Conservation (phyloP, 2,888 invertebrate species). For the Agrotis exclamationis region DNA sequence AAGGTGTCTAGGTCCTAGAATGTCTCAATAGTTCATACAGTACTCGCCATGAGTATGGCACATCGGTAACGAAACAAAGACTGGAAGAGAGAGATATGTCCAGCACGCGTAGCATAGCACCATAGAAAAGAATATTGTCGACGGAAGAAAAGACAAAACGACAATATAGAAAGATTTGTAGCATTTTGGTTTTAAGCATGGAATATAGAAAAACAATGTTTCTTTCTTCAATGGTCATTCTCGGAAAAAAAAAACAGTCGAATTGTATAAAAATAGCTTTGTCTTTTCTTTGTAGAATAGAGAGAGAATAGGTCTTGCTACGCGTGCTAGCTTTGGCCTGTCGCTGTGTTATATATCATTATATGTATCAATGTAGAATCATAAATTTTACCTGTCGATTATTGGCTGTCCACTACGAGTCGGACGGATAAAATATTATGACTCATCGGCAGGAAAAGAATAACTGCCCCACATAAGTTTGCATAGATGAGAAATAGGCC, state of each 20-base stretch:
- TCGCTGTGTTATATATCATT: constrained; percentile 7
- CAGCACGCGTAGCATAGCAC: too few species aligned
- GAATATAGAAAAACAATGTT: too few species aligned
- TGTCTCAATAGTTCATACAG: constrained; percentile 40
- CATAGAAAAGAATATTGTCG: too few species aligned
- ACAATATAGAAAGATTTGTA: too few species aligned
- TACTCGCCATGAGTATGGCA: constrained; percentile 54
- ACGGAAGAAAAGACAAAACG: too few species aligned
- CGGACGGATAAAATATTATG: background rate
- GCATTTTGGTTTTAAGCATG: too few species aligned
- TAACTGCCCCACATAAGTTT: background rate
- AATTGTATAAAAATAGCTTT: too few species aligned
- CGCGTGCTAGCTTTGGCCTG: background rate
- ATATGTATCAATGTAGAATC: background rate
- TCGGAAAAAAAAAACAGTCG: too few species aligned
- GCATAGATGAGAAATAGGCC: background rate
- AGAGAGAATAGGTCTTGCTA: constrained; percentile 2
- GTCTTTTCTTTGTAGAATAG: too few species aligned
- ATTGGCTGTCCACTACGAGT: too few species aligned
- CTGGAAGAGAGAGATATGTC: constrained; percentile 1
- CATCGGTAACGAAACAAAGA: constrained; percentile 37
- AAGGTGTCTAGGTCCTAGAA: constrained; percentile 37
- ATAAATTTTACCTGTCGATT: background rate
- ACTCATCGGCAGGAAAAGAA: background rate
- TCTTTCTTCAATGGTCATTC: too few species aligned